Evolutionary conservation across 2,797 vertebrate genomes (phyloP).

Genomic region (Tympanoctomys barrerae): DNA sequence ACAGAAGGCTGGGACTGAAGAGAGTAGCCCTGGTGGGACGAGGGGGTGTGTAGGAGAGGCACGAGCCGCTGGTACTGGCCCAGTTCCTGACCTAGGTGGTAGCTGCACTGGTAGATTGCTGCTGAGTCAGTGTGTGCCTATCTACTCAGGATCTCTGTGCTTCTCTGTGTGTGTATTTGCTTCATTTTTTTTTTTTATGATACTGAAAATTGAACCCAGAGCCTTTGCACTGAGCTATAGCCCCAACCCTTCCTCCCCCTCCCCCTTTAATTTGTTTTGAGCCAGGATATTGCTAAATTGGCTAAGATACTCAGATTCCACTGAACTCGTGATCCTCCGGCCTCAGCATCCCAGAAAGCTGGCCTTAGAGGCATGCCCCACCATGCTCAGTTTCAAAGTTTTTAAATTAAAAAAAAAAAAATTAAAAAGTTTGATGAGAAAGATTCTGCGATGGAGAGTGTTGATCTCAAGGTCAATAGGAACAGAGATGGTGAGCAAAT

Average conservation of each 20-base stretch:
- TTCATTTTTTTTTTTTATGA: background rate
- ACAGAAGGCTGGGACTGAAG: background rate
- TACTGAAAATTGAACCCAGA: background rate
- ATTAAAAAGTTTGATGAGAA: background rate
- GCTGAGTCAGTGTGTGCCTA: too few relatives aligned
- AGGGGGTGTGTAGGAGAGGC: accelerated
- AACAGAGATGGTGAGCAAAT: background rate
- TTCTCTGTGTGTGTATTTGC: background rate
- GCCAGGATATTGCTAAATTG: background rate
- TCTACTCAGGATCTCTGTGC: background rate
- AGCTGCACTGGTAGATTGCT: background rate
- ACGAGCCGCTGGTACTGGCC: accelerated
- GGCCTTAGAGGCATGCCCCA: background rate
- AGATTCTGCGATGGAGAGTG: background rate
- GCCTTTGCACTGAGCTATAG: background rate
- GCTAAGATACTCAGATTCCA: background rate
- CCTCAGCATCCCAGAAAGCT: background rate
- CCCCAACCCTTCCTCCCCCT: background rate
- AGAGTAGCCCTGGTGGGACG: background rate
- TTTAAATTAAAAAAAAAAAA: slow-evolving; percentile 1
- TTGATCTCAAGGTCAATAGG: background rate
- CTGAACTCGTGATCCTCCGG: background rate
- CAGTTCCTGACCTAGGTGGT: background rate
- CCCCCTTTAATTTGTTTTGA: background rate
- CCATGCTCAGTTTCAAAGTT: background rate